Percentiles rank a stretch among this genome's conserved stretches.
These are phyloP conservation scores for Cinclus mexicanus DNA, from an alignment of 2,113 vertebrate genomes.

Conservation along the genomic window DNA sequence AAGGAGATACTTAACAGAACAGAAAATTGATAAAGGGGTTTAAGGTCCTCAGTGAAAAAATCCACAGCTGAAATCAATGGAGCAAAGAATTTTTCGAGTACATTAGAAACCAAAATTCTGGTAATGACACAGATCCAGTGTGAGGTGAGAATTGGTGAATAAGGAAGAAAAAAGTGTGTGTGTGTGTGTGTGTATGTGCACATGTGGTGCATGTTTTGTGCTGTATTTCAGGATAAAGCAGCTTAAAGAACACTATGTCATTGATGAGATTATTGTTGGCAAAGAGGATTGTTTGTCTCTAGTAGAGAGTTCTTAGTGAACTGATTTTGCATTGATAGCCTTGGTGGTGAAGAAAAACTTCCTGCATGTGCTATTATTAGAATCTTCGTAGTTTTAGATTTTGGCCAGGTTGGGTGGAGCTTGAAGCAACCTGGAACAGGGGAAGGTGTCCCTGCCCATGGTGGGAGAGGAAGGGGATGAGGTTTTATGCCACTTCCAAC, in stretches of 20 bases:
- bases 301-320: background rate
- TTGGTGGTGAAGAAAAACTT: background rate
- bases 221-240: background rate
- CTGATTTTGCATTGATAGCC: background rate
- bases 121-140: background rate
- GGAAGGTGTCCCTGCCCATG: background rate
- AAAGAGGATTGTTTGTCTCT: background rate
- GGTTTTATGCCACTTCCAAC: background rate
- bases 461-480: background rate
- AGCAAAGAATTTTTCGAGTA: background rate
- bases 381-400: background rate
- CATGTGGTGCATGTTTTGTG: background rate
- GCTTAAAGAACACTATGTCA: background rate
- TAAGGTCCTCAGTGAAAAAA: background rate
- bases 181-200: too few relatives aligned
- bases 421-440: background rate
- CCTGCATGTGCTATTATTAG: background rate
- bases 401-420: background rate
- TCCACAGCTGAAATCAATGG: background rate
- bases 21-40: background rate
- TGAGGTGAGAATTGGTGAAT: background rate
- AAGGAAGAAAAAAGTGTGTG: background rate
- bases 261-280: background rate
- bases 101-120: background rate
- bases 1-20: background rate